Evolutionary conservation across 2,888 invertebrate species (phyloP), one percentile per base, ranked within the genome.

Genomic region (Cybosia mesomella): DNA sequence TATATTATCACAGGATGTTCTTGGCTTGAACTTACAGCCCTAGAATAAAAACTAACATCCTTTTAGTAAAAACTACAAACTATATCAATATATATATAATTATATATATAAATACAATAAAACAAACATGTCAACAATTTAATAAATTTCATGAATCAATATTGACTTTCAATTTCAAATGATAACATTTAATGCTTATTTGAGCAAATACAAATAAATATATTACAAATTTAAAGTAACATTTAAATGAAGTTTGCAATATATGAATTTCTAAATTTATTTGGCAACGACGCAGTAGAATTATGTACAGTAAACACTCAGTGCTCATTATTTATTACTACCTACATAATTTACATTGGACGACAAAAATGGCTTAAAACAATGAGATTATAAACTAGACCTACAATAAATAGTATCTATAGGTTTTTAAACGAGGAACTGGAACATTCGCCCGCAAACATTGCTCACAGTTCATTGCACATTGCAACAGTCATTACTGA

Each of bases 1-100:
- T 67, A 66, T 70, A 77, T 67, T 91, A 92, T 92, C 93, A 92
- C 92, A 92, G 89, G 86, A 87, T 84, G 87, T 89, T 89, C 87
- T 63, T 54, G 63, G 63, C 22, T 63, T 8, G 34, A 53, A 22
- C 59, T 59, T 59, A 39, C 89, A 90, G 91, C 90, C 92, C 83
- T 75, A 72, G 58, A 63, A 75, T 68, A 79, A 74, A 75, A 67
- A 72, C 71, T 66, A 71, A 76, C 74, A 76, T 74, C 71, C 72
- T 61, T 43, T 61, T 32, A 32, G 10, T 62, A 39, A 24, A 18
- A 8, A 28, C 54, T 54, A 63, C 18, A 63, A 21, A 61, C 28
- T 60, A n/a, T 22, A 64, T 28, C 49, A 66, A 24, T 32, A 59
- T 9, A 55, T 49, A 39, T 55, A 36, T n/a, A n/a, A n/a, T n/a